These are phyloP conservation scores for Neoaliturus tenellus DNA, from an alignment of 2,888 invertebrate genomes.

Conservation along the genomic window DNA sequence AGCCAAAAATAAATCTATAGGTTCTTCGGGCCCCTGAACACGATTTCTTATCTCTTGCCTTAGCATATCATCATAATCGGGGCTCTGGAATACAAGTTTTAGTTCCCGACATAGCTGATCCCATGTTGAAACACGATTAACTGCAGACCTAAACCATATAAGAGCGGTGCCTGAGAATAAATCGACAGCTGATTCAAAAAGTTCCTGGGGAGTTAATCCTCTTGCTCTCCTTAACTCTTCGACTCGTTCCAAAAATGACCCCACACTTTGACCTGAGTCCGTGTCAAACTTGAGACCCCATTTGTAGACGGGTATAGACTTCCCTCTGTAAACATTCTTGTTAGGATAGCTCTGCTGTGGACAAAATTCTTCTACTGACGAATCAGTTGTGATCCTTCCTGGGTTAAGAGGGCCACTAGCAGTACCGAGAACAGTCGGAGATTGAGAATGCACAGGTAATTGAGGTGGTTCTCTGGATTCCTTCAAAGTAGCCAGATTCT, in stretches of 20 bases:
- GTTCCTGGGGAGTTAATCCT: slow-evolving; percentile 53
- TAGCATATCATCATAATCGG: slow-evolving; percentile 2
- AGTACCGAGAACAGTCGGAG: no score
- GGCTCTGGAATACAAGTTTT: not conserved
- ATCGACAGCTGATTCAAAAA: slow-evolving; percentile 63
- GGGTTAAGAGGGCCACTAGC: not conserved
- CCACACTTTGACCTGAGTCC: slow-evolving; percentile 32
- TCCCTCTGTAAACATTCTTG: not conserved
- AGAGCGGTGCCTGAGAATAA: slow-evolving; percentile 64
- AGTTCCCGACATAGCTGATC: slow-evolving; percentile 29
- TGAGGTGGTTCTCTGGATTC: not conserved
- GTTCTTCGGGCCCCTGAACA: not conserved
- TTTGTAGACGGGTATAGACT: slow-evolving; percentile 7
- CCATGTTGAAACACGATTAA: not conserved
- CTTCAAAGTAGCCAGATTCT: not conserved
- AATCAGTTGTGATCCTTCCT: not conserved
- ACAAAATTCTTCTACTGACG: not conserved
- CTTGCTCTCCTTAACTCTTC: slow-evolving; percentile 63
- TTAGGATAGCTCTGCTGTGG: not conserved
- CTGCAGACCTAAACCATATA: slow-evolving; percentile 69
- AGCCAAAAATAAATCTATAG: slow-evolving; percentile 17
- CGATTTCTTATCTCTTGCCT: not conserved
- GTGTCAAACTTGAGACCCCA: slow-evolving; percentile 22
- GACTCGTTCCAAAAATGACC: slow-evolving; percentile 62
- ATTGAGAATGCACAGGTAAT: not conserved